These are phyloP conservation scores for Alouatta palliata DNA, from an alignment of 2,113 vertebrate species.

Conservation along the genomic window DNA sequence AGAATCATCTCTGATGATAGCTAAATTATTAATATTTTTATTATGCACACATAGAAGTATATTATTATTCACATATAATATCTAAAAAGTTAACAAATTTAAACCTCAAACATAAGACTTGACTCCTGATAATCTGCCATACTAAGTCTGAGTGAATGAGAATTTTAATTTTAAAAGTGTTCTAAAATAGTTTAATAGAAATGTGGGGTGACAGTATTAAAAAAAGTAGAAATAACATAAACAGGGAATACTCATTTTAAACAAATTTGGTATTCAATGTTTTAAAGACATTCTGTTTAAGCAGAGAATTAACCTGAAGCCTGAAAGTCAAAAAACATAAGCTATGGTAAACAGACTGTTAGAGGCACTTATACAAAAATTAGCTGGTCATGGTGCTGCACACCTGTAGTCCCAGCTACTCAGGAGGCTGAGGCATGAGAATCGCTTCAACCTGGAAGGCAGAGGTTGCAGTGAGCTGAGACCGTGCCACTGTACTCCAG, in stretches of 20 bases:
- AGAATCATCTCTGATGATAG: neutral
- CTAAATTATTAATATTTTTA: neutral
- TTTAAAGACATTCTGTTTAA: neutral
- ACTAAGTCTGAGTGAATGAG: neutral
- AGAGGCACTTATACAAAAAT: neutral
- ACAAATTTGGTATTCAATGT: neutral
- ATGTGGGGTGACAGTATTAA: neutral
- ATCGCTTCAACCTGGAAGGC: too few relatives aligned
- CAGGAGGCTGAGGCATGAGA: too few relatives aligned
- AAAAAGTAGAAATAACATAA: neutral
- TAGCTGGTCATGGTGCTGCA: neutral
- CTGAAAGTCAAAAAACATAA: neutral
- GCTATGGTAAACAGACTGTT: neutral
- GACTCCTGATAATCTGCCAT: neutral
- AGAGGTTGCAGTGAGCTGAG: too few relatives aligned
- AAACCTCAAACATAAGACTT: neutral
- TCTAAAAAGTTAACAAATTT: neutral
- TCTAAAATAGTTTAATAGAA: neutral
- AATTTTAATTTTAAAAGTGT: neutral
- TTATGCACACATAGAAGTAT: too few relatives aligned
- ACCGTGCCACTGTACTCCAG: too few relatives aligned
- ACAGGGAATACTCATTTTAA: neutral
- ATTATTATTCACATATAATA: neutral
- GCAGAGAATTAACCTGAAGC: neutral
- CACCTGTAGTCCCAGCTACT: too few relatives aligned